Base-by-base conservation (phyloP, 2,113 vertebrate genomes). In the Stercorarius parasiticus region DNA sequence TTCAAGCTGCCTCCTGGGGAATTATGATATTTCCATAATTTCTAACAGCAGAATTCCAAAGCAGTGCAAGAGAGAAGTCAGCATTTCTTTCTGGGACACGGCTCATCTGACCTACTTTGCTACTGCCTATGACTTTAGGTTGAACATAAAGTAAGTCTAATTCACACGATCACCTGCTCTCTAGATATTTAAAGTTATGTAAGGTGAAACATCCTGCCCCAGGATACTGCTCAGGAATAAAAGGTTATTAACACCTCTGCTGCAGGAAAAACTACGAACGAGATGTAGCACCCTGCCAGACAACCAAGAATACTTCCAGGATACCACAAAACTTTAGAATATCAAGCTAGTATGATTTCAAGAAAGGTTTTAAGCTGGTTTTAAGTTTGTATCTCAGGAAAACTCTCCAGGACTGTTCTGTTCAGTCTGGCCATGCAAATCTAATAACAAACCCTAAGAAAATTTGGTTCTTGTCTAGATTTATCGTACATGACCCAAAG, bases 41-140 rank as follows among this genome's bases (percentile, higher is more conserved):
- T 78, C 27, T 73, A 53, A 23, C 5, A 49, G 30, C 34, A 73
- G 18, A 82, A 74, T 70, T 92, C 61, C 50, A 61, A 65, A 83
- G 26, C 5, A 53, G 1, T 19, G 4, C 5, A 10, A 61, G 32
- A 73, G 10, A 86, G 17, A 66, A 80, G 12, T 42, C 0, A 0
- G 14, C 7, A 27, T 42, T 89, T 42, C 53, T 61, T 86, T 80
- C 56, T 83, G 34, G 47, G 40, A 30, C 45, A 18, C 2, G 2
- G 16, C 23, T 92, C 22, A 52, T 74, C 50, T 78, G 45, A 66
- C 50, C 66, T 50, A 61, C 36, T 55, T 89, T 70, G 73, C 26
- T 67, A 22, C 15, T 29, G 32, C 18, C 26, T 69, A 7, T 50
- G 15, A 21, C 42, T 73, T 72, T 6, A 52, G 8, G 29, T 38